Percentiles rank a stretch among this genome's conserved stretches.
phyloP scores from a whole-genome alignment of 2,113 vertebrate genomes.

The Gymnarchus niloticus region DNA sequence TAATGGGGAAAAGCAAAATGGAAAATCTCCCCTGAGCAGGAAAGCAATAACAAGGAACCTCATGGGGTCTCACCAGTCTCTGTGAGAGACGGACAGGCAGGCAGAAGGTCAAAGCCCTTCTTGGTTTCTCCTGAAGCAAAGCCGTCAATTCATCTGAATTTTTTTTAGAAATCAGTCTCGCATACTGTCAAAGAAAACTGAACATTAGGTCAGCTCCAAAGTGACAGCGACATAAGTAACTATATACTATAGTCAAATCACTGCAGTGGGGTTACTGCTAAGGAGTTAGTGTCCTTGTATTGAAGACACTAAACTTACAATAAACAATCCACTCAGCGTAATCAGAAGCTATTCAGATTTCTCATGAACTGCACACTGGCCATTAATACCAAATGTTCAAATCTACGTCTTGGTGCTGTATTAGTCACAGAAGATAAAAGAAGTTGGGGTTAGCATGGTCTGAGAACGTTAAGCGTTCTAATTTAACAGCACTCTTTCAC shows the following conservation, averaged over 20 bases:
- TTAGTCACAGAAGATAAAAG: not conserved
- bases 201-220: not conserved
- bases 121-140: not conserved
- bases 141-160: not conserved
- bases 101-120: conserved; percentile 1
- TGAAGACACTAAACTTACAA: not conserved
- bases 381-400: conserved; percentile 3
- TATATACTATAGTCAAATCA: not conserved
- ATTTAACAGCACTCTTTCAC: not conserved
- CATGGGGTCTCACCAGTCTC: not conserved
- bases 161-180: not conserved
- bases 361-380: not conserved
- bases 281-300: not conserved
- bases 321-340: not conserved
- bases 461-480: not conserved
- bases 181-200: not conserved
- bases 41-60: not conserved
- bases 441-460: not conserved
- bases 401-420: not conserved
- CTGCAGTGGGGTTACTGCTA: not conserved
- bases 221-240: not conserved
- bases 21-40: not conserved
- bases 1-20: not conserved
- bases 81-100: not conserved
- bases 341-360: not conserved